A percentile compares a stretch with the other conserved stretches of the same genome.
Conservation (phyloP, 2,113 vertebrate genomes). For the Platysteira castanea region DNA sequence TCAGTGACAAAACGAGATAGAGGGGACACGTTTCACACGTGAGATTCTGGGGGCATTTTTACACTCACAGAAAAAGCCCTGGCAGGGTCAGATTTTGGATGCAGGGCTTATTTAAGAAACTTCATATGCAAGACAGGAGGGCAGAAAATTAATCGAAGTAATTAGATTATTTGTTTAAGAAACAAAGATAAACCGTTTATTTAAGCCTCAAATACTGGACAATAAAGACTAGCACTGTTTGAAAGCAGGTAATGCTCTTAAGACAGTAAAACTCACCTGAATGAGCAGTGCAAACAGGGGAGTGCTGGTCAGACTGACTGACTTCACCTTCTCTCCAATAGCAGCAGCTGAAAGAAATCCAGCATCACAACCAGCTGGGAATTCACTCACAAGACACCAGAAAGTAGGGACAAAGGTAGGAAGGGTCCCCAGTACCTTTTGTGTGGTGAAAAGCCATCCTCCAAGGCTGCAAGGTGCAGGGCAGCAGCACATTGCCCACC, state of each 20-base stretch:
- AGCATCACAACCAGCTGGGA: neutral
- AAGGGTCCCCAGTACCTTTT: conserved; percentile 55
- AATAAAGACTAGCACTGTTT: neutral
- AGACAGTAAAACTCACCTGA: conserved; percentile 52
- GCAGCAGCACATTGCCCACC: conserved; percentile 80
- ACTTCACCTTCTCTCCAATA: conserved; percentile 58
- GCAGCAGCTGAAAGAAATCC: conserved; percentile 62
- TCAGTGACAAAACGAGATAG: neutral
- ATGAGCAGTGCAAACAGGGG: conserved; percentile 79
- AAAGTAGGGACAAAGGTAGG: neutral
- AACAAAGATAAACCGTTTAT: neutral
- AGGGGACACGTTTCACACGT: neutral
- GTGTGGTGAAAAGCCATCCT: neutral
- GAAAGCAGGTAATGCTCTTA: neutral
- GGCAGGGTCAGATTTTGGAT: neutral
- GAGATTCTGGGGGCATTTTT: neutral
- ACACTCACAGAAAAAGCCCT: neutral
- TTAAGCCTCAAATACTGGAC: neutral
- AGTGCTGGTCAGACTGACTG: conserved; percentile 63
- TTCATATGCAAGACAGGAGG: neutral
- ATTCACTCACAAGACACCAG: neutral
- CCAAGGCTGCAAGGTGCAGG: neutral
- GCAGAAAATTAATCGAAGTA: neutral
- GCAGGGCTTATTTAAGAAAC: neutral
- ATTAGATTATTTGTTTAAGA: neutral